Percentiles rank a stretch among this genome's conserved stretches.
Conservation (phyloP, 2,888 invertebrate species). For the Caenorhabditis imperialis region DNA sequence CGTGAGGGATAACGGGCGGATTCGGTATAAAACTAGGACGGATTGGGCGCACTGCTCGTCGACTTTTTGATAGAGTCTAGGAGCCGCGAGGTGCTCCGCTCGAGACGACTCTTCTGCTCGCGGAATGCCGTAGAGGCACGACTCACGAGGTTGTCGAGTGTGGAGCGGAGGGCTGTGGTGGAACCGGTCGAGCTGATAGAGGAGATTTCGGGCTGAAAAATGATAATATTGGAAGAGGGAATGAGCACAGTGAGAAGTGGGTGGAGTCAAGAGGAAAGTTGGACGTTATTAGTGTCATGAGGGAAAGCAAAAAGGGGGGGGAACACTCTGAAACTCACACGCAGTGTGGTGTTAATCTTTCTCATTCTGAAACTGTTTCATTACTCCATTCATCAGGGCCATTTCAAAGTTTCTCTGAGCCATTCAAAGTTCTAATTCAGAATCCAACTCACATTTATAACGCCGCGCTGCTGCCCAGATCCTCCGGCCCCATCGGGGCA, state of each 20-base stretch:
- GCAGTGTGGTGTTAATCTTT: too few relatives aligned
- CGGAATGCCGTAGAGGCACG: constrained; percentile 41
- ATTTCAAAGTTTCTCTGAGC: too few relatives aligned
- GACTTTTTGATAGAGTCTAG: constrained; percentile 37
- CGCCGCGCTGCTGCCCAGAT: constrained; percentile 65
- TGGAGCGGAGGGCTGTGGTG: constrained; percentile 23
- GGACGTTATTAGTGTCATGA: too few relatives aligned
- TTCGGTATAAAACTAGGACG: constrained; percentile 20
- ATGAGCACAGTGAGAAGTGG: too few relatives aligned
- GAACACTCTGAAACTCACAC: not conserved
- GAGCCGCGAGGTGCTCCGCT: constrained; percentile 32
- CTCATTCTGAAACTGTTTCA: too few relatives aligned
- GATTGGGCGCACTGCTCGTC: not conserved
- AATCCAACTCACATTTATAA: constrained; percentile 50
- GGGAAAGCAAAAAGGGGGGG: not conserved
- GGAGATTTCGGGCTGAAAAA: constrained; percentile 37
- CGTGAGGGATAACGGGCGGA: not conserved
- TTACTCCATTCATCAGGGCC: too few relatives aligned
- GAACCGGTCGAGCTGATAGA: constrained; percentile 16
- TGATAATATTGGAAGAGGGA: not conserved
- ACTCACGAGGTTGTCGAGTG: constrained; percentile 25
- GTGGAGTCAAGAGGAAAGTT: too few relatives aligned
- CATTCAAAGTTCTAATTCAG: too few relatives aligned
- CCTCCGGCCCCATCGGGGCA: constrained; percentile 66
- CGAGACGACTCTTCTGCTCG: constrained; percentile 39